Conservation (phyloP, 2,113 vertebrate species). For the Chinchilla lanigera region DNA sequence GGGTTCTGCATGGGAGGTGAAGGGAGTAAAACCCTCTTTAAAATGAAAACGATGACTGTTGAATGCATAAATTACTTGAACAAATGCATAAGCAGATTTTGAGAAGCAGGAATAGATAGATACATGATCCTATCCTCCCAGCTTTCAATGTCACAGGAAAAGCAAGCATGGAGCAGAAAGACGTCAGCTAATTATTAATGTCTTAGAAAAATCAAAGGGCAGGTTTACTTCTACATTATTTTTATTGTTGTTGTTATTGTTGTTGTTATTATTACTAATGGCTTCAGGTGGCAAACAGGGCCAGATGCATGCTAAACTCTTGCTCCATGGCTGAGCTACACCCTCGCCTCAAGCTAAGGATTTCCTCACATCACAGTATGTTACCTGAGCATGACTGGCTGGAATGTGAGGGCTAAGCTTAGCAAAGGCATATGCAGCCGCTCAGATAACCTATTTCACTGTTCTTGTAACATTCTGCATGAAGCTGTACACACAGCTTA, state of each 20-base stretch:
- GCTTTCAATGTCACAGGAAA: background rate
- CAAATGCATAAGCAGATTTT: background rate
- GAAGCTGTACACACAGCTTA: background rate
- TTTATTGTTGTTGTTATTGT: background rate
- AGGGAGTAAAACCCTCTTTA: background rate
- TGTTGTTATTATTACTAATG: background rate
- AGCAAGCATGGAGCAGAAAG: background rate
- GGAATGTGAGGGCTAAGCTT: background rate
- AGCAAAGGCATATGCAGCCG: no score
- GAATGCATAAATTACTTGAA: background rate
- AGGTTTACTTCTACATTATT: background rate
- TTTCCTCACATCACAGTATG: rapidly evolving
- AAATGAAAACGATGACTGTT: background rate
- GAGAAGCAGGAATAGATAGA: background rate
- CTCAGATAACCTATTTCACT: background rate
- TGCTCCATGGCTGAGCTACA: no score
- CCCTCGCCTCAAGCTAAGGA: rapidly evolving
- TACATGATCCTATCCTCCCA: background rate
- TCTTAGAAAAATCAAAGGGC: background rate
- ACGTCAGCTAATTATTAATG: background rate
- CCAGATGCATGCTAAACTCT: rapidly evolving
- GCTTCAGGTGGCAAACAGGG: background rate
- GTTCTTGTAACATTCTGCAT: background rate
- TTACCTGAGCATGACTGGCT: background rate
- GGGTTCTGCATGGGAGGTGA: background rate